Evolutionary conservation across 1,140 invertebrate genomes (phyloP).

Genomic region (Elysia chlorotica): DNA sequence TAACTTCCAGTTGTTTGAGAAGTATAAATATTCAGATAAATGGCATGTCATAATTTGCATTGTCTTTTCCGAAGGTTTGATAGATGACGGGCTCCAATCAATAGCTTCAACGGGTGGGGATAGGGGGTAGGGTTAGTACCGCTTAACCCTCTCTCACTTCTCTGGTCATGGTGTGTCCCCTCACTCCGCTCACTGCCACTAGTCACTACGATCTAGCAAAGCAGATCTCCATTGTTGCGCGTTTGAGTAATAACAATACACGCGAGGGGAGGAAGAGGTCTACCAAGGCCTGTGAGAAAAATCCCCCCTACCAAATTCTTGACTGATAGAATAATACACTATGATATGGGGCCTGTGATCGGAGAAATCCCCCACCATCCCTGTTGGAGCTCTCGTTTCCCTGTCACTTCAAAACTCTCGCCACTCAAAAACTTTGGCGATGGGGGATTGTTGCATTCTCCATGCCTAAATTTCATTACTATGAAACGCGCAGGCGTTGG

Average conservation of each 20-base stretch:
- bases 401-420: not conserved
- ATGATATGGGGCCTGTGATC: no score
- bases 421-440: not conserved
- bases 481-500: not conserved
- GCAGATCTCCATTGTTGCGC: not conserved
- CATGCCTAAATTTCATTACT: conserved; percentile 28
- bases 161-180: not conserved
- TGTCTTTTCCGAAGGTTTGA: conserved; percentile 13
- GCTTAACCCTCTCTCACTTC: not conserved
- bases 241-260: not conserved
- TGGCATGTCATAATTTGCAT: conserved; percentile 32
- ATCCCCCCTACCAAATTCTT: not conserved
- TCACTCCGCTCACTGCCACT: not conserved
- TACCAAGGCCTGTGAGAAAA: not conserved
- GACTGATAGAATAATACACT: no score
- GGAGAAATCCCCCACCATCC: not conserved
- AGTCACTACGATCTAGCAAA: not conserved
- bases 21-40: conserved; percentile 25
- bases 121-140: not conserved
- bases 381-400: not conserved
- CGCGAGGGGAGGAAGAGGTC: not conserved
- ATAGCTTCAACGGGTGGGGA: conserved; percentile 6
- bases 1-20: no score
- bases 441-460: conserved; percentile 19
- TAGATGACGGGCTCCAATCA: conserved; percentile 25